Evolutionary conservation across 2,888 invertebrate species (phyloP).

Genomic region (Rhopalosiphum nymphaeae): DNA sequence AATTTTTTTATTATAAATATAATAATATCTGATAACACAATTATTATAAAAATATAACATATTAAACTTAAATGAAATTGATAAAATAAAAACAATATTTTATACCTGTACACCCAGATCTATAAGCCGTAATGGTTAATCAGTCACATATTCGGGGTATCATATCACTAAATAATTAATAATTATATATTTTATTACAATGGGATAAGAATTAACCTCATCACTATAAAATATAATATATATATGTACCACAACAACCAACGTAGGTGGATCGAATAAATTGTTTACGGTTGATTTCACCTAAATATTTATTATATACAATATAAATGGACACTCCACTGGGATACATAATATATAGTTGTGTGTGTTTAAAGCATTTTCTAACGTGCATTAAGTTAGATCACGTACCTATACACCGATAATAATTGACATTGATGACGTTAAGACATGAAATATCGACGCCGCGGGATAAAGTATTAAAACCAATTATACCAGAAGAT

Average conservation of each 20-base stretch:
- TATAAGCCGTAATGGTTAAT: background rate
- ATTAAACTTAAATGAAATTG: background rate
- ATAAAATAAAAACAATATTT: background rate
- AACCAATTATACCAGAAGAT: background rate
- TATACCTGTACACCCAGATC: background rate
- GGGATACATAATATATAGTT: background rate
- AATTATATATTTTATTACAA: background rate
- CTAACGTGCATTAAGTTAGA: background rate
- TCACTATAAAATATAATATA: background rate
- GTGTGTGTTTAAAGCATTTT: background rate
- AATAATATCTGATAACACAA: no score
- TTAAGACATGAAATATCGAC: background rate
- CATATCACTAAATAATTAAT: background rate
- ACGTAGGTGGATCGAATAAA: background rate
- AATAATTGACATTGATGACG: constrained; percentile 20
- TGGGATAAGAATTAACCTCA: background rate
- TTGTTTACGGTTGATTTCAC: background rate
- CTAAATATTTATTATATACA: constrained; percentile 9
- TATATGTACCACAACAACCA: background rate
- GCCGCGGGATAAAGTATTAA: background rate
- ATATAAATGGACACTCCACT: background rate
- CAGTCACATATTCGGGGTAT: background rate
- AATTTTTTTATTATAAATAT: no score
- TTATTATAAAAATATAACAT: no score
- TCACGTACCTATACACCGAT: background rate